These are phyloP conservation scores for Siniperca knerii DNA, from an alignment of 2,113 vertebrate genomes.

Conservation along the genomic window DNA sequence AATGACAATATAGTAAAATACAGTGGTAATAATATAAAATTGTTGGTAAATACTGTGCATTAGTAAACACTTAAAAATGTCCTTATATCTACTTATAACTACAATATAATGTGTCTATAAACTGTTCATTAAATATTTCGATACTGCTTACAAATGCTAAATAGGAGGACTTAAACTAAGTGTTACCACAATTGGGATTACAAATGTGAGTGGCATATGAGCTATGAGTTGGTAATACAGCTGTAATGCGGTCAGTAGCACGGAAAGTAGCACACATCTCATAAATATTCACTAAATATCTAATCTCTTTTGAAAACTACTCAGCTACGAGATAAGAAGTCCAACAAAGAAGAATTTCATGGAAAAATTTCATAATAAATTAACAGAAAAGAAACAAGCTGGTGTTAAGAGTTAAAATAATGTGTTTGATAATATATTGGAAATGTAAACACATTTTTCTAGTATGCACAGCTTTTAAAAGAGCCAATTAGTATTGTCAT, in stretches of 20 bases:
- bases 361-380: not conserved
- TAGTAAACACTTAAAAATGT: too few species aligned
- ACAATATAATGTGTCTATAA: not conserved
- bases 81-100: too few species aligned
- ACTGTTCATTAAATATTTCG: too few species aligned
- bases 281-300: conserved; percentile 54
- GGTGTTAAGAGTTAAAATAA: not conserved
- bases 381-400: not conserved
- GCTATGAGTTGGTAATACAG: conserved; percentile 7
- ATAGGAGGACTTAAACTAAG: not conserved
- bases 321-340: conserved; percentile 22
- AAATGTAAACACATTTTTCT: conserved; percentile 1
- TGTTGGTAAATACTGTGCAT: not conserved
- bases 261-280: conserved; percentile 38
- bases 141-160: not conserved
- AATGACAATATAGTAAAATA: not conserved
- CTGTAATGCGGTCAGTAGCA: conserved; percentile 31
- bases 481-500: not conserved
- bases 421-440: not conserved
- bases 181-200: not conserved
- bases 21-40: not conserved
- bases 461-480: not conserved
- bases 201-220: conserved; percentile 9
- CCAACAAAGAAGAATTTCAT: not conserved
- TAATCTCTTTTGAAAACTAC: conserved; percentile 52